Base-by-base conservation (phyloP, 2,113 vertebrate species). In the Mystacornis crossleyi region DNA sequence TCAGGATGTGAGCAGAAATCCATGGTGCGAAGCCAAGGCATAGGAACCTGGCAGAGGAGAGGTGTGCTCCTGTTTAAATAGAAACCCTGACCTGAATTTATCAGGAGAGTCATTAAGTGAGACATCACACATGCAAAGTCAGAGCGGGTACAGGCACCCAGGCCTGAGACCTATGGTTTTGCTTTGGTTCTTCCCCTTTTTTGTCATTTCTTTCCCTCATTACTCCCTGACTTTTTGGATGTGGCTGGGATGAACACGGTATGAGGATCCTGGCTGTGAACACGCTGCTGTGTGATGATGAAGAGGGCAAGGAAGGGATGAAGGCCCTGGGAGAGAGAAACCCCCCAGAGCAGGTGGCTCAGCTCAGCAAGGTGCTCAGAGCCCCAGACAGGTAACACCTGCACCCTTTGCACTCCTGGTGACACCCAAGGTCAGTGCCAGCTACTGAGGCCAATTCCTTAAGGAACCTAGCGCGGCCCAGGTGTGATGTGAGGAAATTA, bases 241-340 rank as follows among this genome's bases (percentile, higher is more conserved):
- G 1, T 1, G 3, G 5, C 45, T 45, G 69, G 50, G 66, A 40
- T 53, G 9, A 2, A 5, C 38, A 8, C 1, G 0, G 31, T 0
- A 2, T 7, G 7, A n/a, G n/a, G 38, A 53, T 11, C 64, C 40
- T 18, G 62, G 10, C 48, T 21, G 43, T 0, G 0, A 11, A 6
- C 18, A 1, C 0, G 1, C 47, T 47, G 24, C 45, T n/a, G 29
- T 1, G 5, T 33, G 50, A 31, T 0, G 6, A n/a, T 18, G 82
- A 33, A 7, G 50, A 65, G 31, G 25, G 40, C 5, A 2, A 66
- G 14, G 51, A 13, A 57, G 31, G 20, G 51, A 36, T 15, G 69
- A 70, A 78, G 42, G 43, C 2, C 28, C 24, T 17, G 7, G 64
- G 25, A 77, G 28, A 17, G 21, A 57, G 12, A 54, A 69, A 24